Evolutionary conservation across 1,140 invertebrate genomes (phyloP), one percentile per base, ranked within the genome.

Genomic region (Metaphire vulgaris): DNA sequence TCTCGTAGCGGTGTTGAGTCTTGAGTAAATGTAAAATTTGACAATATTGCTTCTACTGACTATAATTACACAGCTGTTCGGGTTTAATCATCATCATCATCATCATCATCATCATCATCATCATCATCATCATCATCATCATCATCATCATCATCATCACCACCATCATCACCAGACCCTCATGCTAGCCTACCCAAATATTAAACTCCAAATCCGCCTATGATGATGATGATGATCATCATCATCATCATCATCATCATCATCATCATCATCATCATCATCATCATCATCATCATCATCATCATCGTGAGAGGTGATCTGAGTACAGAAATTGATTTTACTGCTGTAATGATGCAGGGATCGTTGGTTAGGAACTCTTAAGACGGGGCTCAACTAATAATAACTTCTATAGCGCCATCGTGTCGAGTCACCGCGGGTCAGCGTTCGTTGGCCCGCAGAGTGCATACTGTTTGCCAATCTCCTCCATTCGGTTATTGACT

Each of bases 61-160:
- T 28, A 71, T 71, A 32, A 71, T 28, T 28, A 71, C 33, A 32
- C 29, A 21, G 69, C 29, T 71, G 69, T 2, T 32, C 16, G 14
- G n/a, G 14, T n/a, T 1, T 26, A 1, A 77, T 73, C 21, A 73
- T 29, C 26, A 30, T 0, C n/a, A 72, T 73, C n/a, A 65, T 76
- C 21, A 41, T 33, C 28, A 70, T 65, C 66, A 64, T 73, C 69
- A 73, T 74, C 69, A 76, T 74, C 69, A 41, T 74, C 69, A 73
- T 64, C 69, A 72, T 76, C 28, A 76, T 74, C 69, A 76, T 74
- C 14, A 76, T 34, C 69, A 41, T 73, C 28, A 76, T 66, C 33
- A 76, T 73, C 31, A 72, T 64, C 30, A 41, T 32, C 30, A 73
- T 33, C 28, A 72, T 76, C 69, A 76, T 64, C 28, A 72, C 26